phyloP scores from a whole-genome alignment of 2,888 invertebrate genomes.

The Rhynchonema sp. region DNA sequence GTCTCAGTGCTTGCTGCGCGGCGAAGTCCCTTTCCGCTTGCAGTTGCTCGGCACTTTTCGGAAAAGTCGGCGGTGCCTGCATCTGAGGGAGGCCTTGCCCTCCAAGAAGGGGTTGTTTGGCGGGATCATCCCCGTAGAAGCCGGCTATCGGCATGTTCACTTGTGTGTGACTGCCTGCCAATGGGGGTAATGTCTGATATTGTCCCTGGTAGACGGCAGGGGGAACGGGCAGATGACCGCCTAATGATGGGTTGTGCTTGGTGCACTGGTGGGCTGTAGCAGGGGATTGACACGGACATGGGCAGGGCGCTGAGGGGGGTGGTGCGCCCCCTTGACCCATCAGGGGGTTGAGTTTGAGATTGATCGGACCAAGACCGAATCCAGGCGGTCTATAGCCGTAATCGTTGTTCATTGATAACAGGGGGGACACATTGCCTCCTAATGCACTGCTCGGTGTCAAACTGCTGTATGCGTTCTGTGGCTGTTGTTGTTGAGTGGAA shows the following conservation, averaged over 20 bases:
- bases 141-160: neutral
- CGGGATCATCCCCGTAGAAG: too few species aligned
- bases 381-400: conserved; percentile 28
- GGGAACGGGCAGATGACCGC: neutral
- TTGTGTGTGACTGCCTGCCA: neutral
- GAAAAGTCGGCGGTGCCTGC: neutral
- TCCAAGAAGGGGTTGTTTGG: neutral
- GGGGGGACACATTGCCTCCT: neutral
- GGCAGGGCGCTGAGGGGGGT: neutral
- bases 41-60: neutral
- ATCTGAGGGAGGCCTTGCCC: neutral
- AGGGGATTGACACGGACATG: neutral
- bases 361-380: neutral
- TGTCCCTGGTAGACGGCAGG: neutral
- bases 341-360: too few species aligned
- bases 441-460: too few species aligned
- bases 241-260: too few species aligned
- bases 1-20: neutral
- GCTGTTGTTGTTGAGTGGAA: too few species aligned
- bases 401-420: conserved; percentile 14
- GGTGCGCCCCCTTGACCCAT: too few species aligned
- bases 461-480: too few species aligned
- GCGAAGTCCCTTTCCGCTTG: neutral
- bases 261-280: neutral
- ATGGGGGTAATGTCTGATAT: neutral